phyloP scores from a whole-genome alignment of 2,797 vertebrate genomes.

The Schizothorax lantsangensis region DNA sequence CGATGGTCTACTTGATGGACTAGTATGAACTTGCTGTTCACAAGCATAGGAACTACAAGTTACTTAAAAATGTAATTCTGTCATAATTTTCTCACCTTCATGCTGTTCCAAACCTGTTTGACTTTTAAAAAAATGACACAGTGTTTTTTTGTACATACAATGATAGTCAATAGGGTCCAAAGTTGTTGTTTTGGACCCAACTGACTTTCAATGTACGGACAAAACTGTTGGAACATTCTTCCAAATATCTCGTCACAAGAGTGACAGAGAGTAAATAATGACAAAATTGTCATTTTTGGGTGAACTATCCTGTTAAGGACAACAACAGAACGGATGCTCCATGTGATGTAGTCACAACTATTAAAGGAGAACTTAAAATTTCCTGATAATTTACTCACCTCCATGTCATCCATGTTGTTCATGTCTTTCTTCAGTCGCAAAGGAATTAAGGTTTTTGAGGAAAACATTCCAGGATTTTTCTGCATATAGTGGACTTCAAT shows the following conservation, averaged over 20 bases:
- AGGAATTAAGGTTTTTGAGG: background rate
- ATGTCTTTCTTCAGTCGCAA: too few species aligned
- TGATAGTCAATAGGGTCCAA: background rate
- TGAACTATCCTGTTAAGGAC: background rate
- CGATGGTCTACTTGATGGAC: constrained; percentile 17
- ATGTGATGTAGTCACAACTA: background rate
- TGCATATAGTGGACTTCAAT: background rate
- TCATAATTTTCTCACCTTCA: background rate
- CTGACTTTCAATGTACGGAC: background rate
- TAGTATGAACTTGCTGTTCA: background rate
- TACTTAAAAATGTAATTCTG: background rate
- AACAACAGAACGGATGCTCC: background rate
- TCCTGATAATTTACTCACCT: too few species aligned
- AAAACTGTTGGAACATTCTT: background rate
- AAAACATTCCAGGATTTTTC: background rate
- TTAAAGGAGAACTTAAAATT: background rate
- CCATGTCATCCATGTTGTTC: background rate
- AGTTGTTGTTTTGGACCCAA: background rate
- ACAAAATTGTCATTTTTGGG: background rate
- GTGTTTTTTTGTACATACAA: background rate
- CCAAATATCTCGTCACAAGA: background rate
- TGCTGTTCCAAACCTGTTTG: background rate
- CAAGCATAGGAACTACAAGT: background rate
- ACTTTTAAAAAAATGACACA: background rate
- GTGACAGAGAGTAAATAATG: background rate